Evolutionary conservation across 2,888 invertebrate species (phyloP).

Genomic region (Cryptophagus acutangulus): DNA sequence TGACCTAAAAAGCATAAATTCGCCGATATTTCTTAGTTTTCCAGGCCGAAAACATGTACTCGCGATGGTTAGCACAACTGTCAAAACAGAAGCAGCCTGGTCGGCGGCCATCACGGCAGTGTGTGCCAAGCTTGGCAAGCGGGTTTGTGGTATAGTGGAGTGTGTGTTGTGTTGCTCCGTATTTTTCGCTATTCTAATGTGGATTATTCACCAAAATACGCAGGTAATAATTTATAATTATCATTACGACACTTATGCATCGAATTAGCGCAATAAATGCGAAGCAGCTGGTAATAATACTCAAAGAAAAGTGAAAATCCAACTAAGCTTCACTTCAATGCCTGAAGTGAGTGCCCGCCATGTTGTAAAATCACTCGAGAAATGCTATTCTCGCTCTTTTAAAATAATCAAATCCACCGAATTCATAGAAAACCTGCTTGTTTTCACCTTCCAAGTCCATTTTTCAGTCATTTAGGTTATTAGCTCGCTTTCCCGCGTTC

Average conservation of each 20-base stretch:
- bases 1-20: neutral
- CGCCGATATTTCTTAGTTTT: neutral
- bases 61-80: neutral
- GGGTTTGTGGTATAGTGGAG: constrained; percentile 47
- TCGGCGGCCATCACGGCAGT: constrained; percentile 48
- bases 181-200: constrained; percentile 49
- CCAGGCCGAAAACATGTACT: neutral
- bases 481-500: constrained; percentile 50
- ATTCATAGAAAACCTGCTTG: constrained; percentile 30
- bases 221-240: constrained; percentile 44
- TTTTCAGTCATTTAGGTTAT: constrained; percentile 47
- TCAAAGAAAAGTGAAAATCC: constrained; percentile 36
- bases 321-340: constrained; percentile 44
- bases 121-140: constrained; percentile 47
- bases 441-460: no score
- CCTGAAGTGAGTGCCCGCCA: constrained; percentile 56
- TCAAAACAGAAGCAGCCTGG: constrained; percentile 14
- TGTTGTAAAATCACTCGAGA: constrained; percentile 58
- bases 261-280: constrained; percentile 14
- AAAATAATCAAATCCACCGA: no score
- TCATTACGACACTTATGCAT: constrained; percentile 17
- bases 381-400: constrained; percentile 34
- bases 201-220: constrained; percentile 46
- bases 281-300: constrained; percentile 11
- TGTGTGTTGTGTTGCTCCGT: constrained; percentile 50